Base-by-base conservation (phyloP, 2,888 invertebrate species). In the Chalcosyrphus nemorum region DNA sequence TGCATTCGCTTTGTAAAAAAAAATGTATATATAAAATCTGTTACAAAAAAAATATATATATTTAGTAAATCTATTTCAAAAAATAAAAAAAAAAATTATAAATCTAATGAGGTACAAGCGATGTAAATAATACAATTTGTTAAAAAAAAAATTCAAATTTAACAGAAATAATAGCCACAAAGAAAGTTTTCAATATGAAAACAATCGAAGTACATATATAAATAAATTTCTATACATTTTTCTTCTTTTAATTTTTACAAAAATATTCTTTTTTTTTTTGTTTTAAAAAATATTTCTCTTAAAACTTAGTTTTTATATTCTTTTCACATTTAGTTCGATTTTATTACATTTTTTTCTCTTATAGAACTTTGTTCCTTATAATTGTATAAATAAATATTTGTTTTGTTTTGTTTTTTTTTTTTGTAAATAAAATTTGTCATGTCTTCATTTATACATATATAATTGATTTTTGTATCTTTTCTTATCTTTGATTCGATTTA, bases 51-150 rank as follows among this genome's bases (percentile, higher is more conserved):
- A 17, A 38, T 38, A 17, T 41, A 45, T 43, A 81, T 59, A 32
- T 65, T 50, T 38, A 54, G 35, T 45, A 63, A 65, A 32, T 47
- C n/a, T 41, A 43, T 52, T 32, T n/a, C n/a, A n/a, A n/a, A n/a
- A n/a, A 17, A 54, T 56, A 47, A 45, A 68, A 57, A 43, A 11
- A 41, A 57, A 71, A 66, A 76, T 65, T 5, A 72, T 82, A 72
- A 77, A 35, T 68, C 82, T 82, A 82, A 77, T 82, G 82, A 82
- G 82, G 82, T 82, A 82, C 82, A 77, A 78, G 77, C 77, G 68
- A 82, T 77, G 72, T 77, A 77, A 82, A 78, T 77, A 82, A 82
- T 78, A 78, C 66, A 63, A 74, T 47, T 52, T 78, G 50, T 41
- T 32, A 47, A 61, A 50, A 61, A 5, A 57, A 41, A 57, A 54